Evolutionary conservation across 2,797 vertebrate genomes (phyloP).

Genomic region (Nothura maculosa): DNA sequence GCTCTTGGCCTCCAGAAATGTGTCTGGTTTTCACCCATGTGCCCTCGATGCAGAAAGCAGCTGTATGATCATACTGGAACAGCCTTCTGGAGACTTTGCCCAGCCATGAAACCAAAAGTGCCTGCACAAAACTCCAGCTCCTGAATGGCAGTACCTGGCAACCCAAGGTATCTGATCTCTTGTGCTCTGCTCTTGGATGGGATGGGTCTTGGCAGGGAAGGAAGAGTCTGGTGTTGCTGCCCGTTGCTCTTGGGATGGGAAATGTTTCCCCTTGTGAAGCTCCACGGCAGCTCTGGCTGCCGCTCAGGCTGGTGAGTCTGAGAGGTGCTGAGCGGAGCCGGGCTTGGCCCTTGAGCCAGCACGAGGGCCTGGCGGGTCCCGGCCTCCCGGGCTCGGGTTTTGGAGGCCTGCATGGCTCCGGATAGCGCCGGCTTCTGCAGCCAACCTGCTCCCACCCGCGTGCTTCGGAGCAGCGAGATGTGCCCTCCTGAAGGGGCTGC

Average conservation of each 20-base stretch:
- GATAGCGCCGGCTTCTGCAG: background rate
- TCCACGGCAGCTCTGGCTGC: background rate
- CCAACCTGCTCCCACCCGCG: background rate
- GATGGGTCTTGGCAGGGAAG: background rate
- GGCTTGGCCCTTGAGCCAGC: background rate
- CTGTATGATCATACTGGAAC: constrained; percentile 39
- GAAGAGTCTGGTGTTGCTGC: background rate
- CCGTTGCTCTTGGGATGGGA: background rate
- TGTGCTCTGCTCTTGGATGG: background rate
- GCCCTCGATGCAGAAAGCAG: constrained; percentile 41
- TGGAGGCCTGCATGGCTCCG: background rate
- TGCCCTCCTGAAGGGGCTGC: background rate
- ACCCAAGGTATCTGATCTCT: background rate
- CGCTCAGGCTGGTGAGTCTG: background rate
- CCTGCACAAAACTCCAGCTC: constrained; percentile 18
- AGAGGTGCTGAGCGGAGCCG: background rate
- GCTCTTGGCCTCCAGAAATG: background rate
- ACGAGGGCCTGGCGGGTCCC: fast-evolving
- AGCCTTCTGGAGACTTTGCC: constrained; percentile 55
- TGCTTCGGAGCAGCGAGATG: background rate
- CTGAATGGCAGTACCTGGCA: constrained; percentile 21
- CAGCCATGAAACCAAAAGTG: constrained; percentile 18
- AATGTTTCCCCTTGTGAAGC: background rate
- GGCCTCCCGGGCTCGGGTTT: background rate
- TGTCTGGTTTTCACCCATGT: background rate